Evolutionary conservation across 1,140 invertebrate genomes (phyloP).

Genomic region (Ostrea denselamellosa): DNA sequence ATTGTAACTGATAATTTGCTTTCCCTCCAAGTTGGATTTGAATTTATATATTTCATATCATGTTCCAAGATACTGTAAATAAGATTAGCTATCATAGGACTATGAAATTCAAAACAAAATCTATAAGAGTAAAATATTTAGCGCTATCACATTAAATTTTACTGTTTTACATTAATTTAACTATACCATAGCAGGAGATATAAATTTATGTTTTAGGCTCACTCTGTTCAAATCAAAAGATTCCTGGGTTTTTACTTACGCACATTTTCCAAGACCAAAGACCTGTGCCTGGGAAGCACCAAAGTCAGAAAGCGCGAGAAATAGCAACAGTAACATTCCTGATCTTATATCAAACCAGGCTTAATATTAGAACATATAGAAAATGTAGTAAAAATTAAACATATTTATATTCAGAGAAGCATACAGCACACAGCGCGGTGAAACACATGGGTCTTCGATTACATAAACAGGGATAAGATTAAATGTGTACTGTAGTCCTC

Average conservation of each 20-base stretch:
- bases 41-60: conserved; percentile 56
- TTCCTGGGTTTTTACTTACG: conserved; percentile 18
- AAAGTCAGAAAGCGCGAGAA: not conserved
- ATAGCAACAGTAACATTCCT: not conserved
- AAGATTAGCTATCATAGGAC: not conserved
- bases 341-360: not conserved
- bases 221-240: conserved; percentile 39
- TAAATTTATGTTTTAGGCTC: not conserved
- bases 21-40: conserved; percentile 45
- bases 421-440: not conserved
- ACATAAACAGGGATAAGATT: not conserved
- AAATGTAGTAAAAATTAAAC: not conserved
- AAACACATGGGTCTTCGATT: not conserved
- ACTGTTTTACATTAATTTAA: not conserved
- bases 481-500: not conserved
- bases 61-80: conserved; percentile 49
- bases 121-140: too few species aligned
- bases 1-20: conserved; percentile 48
- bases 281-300: conserved; percentile 31
- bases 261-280: conserved; percentile 42
- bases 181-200: not conserved
- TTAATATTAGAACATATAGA: not conserved
- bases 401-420: not conserved
- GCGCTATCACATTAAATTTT: too few species aligned
- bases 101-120: not conserved